Percentiles rank a stretch among this genome's conserved stretches.
Evolutionary conservation across 2,888 invertebrate genomes (phyloP).

Genomic region (Dasysyrphus albostriatus): DNA sequence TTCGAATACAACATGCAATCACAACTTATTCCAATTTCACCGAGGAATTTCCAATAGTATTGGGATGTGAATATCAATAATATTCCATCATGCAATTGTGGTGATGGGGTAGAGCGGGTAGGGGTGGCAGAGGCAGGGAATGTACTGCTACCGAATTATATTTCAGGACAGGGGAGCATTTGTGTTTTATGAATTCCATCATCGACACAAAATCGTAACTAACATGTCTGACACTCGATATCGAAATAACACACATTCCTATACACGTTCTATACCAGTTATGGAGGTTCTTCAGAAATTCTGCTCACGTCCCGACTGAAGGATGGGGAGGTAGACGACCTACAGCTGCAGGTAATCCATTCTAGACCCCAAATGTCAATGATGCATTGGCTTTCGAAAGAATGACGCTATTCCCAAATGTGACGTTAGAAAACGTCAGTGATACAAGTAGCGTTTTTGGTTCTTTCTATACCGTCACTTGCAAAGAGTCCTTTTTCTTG

Average conservation of each 20-base stretch:
- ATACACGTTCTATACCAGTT: neutral
- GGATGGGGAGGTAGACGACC: neutral
- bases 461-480: neutral
- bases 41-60: conserved; percentile 30
- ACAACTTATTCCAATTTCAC: conserved; percentile 46
- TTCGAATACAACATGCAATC: conserved; percentile 51
- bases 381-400: conserved; percentile 19
- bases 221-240: conserved; percentile 16
- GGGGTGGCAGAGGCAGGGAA: neutral
- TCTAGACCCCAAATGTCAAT: conserved; percentile 2
- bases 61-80: conserved; percentile 14
- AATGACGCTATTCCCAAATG: conserved; percentile 7
- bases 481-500: neutral
- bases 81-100: neutral
- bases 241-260: conserved; percentile 9
- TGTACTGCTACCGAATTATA: neutral
- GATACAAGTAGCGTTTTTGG: neutral
- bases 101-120: neutral
- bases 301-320: conserved; percentile 44
- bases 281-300: conserved; percentile 27
- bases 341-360: neutral
- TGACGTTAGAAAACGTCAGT: conserved; percentile 7
- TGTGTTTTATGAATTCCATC: conserved; percentile 58
- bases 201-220: conserved; percentile 39
- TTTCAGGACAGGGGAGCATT: conserved; percentile 23